These are phyloP conservation scores for Pogonognathellus flavescens DNA, from an alignment of 1,140 invertebrate species.

Conservation along the genomic window DNA sequence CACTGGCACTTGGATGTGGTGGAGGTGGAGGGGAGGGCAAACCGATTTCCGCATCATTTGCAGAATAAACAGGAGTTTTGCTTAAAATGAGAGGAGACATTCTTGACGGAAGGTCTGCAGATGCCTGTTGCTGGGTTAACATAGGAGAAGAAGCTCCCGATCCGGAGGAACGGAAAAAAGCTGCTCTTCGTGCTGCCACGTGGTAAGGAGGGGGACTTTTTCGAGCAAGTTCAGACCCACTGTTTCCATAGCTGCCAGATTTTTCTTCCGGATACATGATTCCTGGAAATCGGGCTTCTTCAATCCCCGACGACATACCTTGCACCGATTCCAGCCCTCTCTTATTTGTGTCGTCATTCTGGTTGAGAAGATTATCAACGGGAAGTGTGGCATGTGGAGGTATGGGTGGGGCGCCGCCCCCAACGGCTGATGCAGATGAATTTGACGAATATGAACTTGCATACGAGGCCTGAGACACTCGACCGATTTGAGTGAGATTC, in stretches of 20 bases:
- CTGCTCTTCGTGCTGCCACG: constrained; percentile 64
- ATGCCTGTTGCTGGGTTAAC: background rate
- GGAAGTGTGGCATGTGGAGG: constrained; percentile 11
- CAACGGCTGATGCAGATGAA: background rate
- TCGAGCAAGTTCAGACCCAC: background rate
- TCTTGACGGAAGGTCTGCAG: background rate
- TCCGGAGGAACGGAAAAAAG: constrained; percentile 62
- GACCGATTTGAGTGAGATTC: background rate
- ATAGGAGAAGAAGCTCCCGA: background rate
- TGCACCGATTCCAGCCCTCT: background rate
- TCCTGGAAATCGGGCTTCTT: background rate
- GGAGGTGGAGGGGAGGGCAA: background rate
- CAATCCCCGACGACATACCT: background rate
- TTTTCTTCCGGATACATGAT: background rate
- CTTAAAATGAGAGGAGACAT: background rate
- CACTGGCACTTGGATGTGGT: background rate
- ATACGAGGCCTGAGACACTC: constrained; percentile 2
- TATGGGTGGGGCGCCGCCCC: background rate
- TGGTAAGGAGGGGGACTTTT: constrained; percentile 65
- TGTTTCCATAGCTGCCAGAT: constrained; percentile 18
- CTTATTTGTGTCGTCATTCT: constrained; percentile 23
- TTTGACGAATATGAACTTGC: background rate
- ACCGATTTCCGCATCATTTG: background rate
- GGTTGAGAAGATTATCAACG: constrained; percentile 17
- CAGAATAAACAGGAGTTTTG: background rate